These are phyloP conservation scores for Myopa testacea DNA, from an alignment of 2,888 invertebrate genomes.

Conservation along the genomic window DNA sequence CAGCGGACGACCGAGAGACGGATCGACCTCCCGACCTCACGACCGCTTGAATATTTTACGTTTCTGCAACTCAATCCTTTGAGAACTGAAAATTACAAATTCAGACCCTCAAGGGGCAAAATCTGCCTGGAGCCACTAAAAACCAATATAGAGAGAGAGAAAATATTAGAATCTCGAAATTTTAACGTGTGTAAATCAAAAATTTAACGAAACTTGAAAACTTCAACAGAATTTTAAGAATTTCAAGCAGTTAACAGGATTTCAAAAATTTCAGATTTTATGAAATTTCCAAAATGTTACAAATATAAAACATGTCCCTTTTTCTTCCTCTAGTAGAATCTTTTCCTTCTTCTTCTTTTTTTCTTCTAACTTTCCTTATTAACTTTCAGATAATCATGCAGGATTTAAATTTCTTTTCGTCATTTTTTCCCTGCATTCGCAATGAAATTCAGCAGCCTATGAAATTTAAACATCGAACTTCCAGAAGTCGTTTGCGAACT, in stretches of 20 bases:
- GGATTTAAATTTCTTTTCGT: background rate
- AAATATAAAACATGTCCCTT: background rate
- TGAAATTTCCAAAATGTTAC: background rate
- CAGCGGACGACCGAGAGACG: background rate
- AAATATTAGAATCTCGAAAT: background rate
- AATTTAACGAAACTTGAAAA: background rate
- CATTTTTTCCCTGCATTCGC: background rate
- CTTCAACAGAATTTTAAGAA: background rate
- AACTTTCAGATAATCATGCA: background rate
- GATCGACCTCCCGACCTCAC: background rate
- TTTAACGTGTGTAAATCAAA: background rate
- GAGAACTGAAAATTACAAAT: background rate
- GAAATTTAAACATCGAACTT: slow-evolving; percentile 6
- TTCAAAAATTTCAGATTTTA: slow-evolving; percentile 1
- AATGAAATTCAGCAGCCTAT: background rate
- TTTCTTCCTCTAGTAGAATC: background rate
- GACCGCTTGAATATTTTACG: background rate
- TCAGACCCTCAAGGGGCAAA: background rate
- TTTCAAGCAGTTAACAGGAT: no score
- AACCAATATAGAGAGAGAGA: background rate
- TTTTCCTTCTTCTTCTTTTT: background rate
- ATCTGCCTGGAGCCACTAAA: background rate
- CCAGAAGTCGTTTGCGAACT: background rate
- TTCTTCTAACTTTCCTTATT: background rate
- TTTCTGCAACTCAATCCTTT: slow-evolving; percentile 8